These are phyloP conservation scores for Formica aserva DNA, from an alignment of 2,888 invertebrate genomes.

Conservation along the genomic window DNA sequence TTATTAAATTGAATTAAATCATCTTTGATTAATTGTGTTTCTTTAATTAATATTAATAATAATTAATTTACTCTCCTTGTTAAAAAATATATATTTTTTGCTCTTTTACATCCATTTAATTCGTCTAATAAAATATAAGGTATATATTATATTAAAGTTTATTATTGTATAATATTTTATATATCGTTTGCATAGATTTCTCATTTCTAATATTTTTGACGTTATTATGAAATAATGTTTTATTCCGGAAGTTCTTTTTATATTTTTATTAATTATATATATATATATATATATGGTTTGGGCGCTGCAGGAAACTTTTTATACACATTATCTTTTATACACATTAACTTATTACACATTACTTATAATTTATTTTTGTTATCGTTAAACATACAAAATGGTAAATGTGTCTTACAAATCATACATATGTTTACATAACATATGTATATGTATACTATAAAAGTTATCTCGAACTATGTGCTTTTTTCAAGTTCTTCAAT, in stretches of 20 bases:
- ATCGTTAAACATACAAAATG: not conserved
- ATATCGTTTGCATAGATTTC: not conserved
- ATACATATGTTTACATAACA: not conserved
- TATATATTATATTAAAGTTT: not conserved
- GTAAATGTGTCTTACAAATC: not conserved
- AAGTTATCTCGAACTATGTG: not conserved
- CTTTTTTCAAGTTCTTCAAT: not conserved
- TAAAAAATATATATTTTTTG: not conserved
- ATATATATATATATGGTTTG: not conserved
- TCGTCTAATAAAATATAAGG: not conserved
- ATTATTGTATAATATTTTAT: not conserved
- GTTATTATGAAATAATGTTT: not conserved
- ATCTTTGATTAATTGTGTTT: not conserved
- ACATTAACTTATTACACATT: too few species aligned
- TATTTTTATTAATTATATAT: not conserved
- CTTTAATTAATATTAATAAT: conserved; percentile 12
- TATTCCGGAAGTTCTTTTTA: not conserved
- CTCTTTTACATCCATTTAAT: not conserved
- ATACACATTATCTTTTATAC: not conserved
- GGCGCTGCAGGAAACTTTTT: not conserved
- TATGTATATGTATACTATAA: not conserved
- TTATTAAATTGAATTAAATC: conserved; percentile 10
- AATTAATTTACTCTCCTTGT: not conserved
- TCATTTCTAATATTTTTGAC: not conserved
- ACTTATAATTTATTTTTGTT: not conserved